A percentile compares a stretch with the other conserved stretches of the same genome.
phyloP scores from a whole-genome alignment of 2,888 invertebrate genomes.

The Hemithea aestivaria region DNA sequence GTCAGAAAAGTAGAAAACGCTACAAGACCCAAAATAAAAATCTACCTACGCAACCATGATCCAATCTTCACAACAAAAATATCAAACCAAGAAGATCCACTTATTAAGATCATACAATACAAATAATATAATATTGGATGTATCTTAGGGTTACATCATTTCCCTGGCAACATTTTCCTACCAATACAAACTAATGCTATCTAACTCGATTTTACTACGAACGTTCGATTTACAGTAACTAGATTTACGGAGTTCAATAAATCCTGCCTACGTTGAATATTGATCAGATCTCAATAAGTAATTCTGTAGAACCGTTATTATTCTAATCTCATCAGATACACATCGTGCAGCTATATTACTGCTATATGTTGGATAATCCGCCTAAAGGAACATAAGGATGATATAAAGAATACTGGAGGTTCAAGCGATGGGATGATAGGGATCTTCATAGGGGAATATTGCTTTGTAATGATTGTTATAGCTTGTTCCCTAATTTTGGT shows the following conservation, averaged over 20 bases:
- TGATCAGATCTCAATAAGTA: constrained; percentile 21
- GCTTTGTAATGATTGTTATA: too few relatives aligned
- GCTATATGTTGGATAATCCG: constrained; percentile 21
- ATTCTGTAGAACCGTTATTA: constrained; percentile 23
- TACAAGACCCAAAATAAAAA: too few relatives aligned
- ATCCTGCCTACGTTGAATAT: constrained; percentile 16
- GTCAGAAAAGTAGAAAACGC: too few relatives aligned
- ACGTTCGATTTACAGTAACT: constrained; percentile 7
- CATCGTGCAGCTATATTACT: constrained; percentile 20
- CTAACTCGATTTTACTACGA: constrained; percentile 1
- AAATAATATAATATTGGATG: too few relatives aligned
- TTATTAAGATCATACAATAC: too few relatives aligned
- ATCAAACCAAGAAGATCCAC: too few relatives aligned
- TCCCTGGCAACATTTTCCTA: too few relatives aligned
- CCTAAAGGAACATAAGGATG: constrained; percentile 29
- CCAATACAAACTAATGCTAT: not conserved
- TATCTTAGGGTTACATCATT: too few relatives aligned
- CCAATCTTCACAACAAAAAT: too few relatives aligned
- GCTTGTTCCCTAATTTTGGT: too few relatives aligned
- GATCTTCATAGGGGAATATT: too few relatives aligned
- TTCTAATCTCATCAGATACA: constrained; percentile 29
- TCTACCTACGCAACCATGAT: too few relatives aligned
- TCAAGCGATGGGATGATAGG: constrained; percentile 2
- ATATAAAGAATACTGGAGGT: constrained; percentile 13
- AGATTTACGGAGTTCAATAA: constrained; percentile 17